Conservation (phyloP, 2,113 vertebrate species). For the Xyrauchen texanus region DNA sequence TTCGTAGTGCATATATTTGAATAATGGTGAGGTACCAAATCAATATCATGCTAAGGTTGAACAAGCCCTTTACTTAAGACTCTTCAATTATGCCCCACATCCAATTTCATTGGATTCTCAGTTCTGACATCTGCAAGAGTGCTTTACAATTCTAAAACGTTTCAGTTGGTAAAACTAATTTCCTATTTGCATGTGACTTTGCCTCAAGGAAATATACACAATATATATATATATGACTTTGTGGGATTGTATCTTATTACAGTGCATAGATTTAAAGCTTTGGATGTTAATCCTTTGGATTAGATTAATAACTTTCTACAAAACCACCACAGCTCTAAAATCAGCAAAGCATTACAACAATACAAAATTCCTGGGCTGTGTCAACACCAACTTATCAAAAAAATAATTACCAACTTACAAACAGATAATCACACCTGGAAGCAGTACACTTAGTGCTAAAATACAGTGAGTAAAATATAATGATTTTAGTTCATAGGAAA, state of each 20-base stretch:
- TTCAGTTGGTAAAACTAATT: background rate
- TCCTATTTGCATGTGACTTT: background rate
- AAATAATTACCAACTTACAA: background rate
- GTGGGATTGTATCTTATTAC: constrained; percentile 7
- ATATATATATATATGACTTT: background rate
- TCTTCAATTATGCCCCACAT: background rate
- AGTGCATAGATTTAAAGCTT: constrained; percentile 34
- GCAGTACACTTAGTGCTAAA: background rate
- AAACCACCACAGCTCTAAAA: too few species aligned
- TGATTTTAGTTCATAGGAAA: background rate
- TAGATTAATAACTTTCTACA: background rate
- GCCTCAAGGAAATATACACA: too few species aligned
- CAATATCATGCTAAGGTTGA: background rate
- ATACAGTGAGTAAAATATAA: background rate
- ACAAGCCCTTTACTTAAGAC: background rate
- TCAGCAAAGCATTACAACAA: background rate
- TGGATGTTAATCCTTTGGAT: constrained; percentile 11
- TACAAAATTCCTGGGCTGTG: background rate
- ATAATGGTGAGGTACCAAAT: background rate
- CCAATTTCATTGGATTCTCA: background rate
- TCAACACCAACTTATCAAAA: background rate
- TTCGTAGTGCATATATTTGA: background rate
- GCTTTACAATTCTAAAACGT: background rate
- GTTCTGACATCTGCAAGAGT: background rate
- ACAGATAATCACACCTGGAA: background rate